Evolutionary conservation across 2,888 invertebrate species (phyloP).

Genomic region (Halictus quadricinctus): DNA sequence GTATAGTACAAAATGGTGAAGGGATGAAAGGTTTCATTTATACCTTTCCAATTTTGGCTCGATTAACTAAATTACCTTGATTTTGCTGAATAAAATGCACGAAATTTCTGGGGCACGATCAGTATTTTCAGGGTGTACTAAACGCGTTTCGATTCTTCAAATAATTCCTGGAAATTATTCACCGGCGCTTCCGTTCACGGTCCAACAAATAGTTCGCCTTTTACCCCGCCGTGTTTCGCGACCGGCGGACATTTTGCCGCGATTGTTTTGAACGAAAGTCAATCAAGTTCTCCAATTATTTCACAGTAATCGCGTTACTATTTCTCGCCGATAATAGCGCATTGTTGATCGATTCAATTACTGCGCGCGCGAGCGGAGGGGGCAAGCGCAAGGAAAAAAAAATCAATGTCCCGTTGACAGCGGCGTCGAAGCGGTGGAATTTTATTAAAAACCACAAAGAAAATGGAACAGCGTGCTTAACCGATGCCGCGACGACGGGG

Average conservation of each 20-base stretch:
- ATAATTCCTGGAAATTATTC: background rate
- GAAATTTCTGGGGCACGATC: background rate
- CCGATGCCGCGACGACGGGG: background rate
- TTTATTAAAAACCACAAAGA: conserved; percentile 46
- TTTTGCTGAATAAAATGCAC: background rate
- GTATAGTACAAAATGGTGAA: too few relatives aligned
- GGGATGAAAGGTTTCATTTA: too few relatives aligned
- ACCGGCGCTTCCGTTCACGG: background rate
- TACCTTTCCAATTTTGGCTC: background rate
- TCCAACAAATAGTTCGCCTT: background rate
- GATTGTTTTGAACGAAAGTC: conserved; percentile 7
- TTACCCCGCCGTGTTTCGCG: background rate
- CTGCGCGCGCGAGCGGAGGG: background rate
- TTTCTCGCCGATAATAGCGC: conserved; percentile 26
- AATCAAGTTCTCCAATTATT: conserved; percentile 36
- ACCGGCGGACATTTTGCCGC: background rate
- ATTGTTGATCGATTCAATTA: conserved; percentile 39
- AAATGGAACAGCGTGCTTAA: conserved; percentile 22
- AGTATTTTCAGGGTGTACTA: background rate
- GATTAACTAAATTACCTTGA: background rate
- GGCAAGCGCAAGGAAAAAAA: background rate
- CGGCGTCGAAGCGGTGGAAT: background rate
- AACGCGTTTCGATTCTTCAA: background rate
- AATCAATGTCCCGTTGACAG: conserved; percentile 23
- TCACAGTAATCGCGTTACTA: conserved; percentile 38